Base-by-base conservation (phyloP, 1,140 invertebrate species). In the Maniola jurtina region DNA sequence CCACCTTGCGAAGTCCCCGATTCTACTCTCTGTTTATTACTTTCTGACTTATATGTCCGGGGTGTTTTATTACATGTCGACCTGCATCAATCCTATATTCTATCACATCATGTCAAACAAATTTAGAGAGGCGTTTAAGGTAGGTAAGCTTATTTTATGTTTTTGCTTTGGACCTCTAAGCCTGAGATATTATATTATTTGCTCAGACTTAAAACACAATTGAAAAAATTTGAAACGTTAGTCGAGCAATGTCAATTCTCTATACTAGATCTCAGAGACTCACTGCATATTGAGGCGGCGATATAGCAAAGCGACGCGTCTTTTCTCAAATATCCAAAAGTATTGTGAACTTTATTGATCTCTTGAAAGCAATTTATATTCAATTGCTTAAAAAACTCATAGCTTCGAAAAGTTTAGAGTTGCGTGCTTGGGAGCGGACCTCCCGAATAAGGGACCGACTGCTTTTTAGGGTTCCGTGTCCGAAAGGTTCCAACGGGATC, bases 71-170 rank as follows among this genome's bases (percentile, higher is more conserved):
- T 95, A 94, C 77, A 83, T 95, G 55, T 95, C 95, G 5, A 95
- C 95, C 0, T 95, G 94, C 47, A 93, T 97, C 59, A 97, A 97
- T 88, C 96, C 96, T 0, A 92, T 97, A 52, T 92, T 97, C 1
- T 97, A 97, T 84, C 95, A 96, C 80, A 95, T 97, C 36, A 97
- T 97, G 96, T 97, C 96, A 1, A 94, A 96, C 79, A 96, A 96
- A 84, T 97, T 97, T 76, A 92, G 96, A 58, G 94, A 96, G 72
- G 96, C 96, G 33, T 97, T 97, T 80, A 95, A 95, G 93, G 95
- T 96, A 87, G 13, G 42, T 45, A 9, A 38, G 7, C 10, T 38
- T 9, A 7, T 3, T 38, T 7, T 38, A 38, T 3, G 1, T 13
- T 45, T 11, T 13, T 45, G 5, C 2, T 11, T 11, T 9, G 13